phyloP scores from a whole-genome alignment of 2,888 invertebrate genomes.

The Peribatodes rhomboidaria region DNA sequence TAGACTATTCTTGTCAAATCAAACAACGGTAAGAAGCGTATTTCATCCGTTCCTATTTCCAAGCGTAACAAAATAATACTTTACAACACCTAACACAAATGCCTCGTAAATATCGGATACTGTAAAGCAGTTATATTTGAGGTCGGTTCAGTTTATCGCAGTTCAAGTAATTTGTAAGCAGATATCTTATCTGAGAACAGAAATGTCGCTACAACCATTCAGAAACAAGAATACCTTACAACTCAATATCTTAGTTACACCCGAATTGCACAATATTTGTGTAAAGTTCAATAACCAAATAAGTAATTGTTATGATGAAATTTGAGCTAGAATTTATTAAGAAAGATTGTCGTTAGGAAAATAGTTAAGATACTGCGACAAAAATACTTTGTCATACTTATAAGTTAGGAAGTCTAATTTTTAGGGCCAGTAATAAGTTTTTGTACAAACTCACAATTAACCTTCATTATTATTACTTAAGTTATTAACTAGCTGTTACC shows the following conservation, averaged over 20 bases:
- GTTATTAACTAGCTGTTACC: no score
- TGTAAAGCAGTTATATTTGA: slow-evolving; percentile 50
- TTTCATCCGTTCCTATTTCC: slow-evolving; percentile 42
- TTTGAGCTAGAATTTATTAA: not conserved
- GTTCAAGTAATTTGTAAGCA: slow-evolving; percentile 60
- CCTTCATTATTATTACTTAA: no score
- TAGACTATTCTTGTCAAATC: slow-evolving; percentile 49
- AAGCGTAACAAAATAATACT: slow-evolving; percentile 38
- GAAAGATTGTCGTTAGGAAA: not conserved
- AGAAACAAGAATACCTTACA: slow-evolving; percentile 42
- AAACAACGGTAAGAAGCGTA: slow-evolving; percentile 45
- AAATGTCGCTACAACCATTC: slow-evolving; percentile 51
- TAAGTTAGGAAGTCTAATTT: no score
- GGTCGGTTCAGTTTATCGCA: slow-evolving; percentile 56
- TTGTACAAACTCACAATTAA: no score
- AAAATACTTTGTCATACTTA: no score
- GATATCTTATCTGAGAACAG: slow-evolving; percentile 57
- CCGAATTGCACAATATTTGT: slow-evolving; percentile 28
- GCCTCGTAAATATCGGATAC: slow-evolving; percentile 48
- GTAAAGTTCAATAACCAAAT: slow-evolving; percentile 21
- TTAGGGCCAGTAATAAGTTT: no score
- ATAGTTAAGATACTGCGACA: no score
- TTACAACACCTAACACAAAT: slow-evolving; percentile 32
- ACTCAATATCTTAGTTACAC: slow-evolving; percentile 33
- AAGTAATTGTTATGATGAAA: slow-evolving; percentile 1